Evolutionary conservation across 1,140 invertebrate species (phyloP).

Genomic region (Drosophila cardini): DNA sequence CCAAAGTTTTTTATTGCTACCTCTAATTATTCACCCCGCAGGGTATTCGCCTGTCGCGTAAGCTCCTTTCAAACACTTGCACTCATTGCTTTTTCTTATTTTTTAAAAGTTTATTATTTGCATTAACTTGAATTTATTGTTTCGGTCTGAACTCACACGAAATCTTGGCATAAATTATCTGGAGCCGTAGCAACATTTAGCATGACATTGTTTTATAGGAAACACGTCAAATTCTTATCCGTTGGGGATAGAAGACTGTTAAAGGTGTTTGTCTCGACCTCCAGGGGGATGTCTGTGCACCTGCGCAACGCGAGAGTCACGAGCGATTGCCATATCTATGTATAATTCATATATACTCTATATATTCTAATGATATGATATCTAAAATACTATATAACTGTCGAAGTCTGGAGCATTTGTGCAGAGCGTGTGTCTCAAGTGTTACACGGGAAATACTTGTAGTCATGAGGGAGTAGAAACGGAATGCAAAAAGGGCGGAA

Average conservation of each 20-base stretch:
- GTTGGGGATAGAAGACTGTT: slow-evolving; percentile 5
- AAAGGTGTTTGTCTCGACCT: slow-evolving; percentile 29
- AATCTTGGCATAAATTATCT: slow-evolving; percentile 63
- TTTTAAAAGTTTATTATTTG: slow-evolving; percentile 49
- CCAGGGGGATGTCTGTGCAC: slow-evolving; percentile 20
- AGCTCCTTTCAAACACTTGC: neutral
- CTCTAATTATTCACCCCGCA: slow-evolving; percentile 14
- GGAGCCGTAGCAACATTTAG: neutral
- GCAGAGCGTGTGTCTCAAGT: slow-evolving; percentile 14
- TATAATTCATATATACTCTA: neutral
- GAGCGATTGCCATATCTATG: slow-evolving; percentile 29
- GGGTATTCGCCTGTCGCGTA: neutral
- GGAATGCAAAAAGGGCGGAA: neutral
- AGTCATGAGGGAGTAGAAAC: neutral
- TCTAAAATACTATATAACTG: slow-evolving; percentile 1
- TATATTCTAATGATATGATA: neutral
- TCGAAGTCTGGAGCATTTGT: slow-evolving; percentile 10
- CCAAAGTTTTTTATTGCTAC: neutral
- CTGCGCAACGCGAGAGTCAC: slow-evolving; percentile 36
- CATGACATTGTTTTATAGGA: slow-evolving; percentile 1
- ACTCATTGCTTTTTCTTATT: neutral
- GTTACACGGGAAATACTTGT: neutral
- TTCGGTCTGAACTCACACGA: slow-evolving; percentile 64
- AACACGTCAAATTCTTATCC: slow-evolving; percentile 11
- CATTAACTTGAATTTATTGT: slow-evolving; percentile 69